These are phyloP conservation scores for Scaptomyza polygonia DNA, from an alignment of 2,888 invertebrate genomes.

Conservation along the genomic window DNA sequence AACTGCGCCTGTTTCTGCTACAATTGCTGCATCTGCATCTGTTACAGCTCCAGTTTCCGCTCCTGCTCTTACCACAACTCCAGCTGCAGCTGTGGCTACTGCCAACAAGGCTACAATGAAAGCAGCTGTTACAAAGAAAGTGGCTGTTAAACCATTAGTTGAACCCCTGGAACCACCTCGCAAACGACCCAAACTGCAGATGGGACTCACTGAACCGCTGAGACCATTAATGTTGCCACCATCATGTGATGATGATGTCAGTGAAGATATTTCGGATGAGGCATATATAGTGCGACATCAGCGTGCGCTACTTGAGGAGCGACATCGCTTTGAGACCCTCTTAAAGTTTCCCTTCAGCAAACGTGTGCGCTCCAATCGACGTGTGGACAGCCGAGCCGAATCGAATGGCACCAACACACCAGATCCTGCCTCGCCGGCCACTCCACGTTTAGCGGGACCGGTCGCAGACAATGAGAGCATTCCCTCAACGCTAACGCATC, in stretches of 20 bases:
- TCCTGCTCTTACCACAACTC: neutral
- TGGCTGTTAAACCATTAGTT: neutral
- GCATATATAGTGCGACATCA: conserved; percentile 90
- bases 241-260: conserved; percentile 80
- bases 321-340: conserved; percentile 87
- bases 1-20: neutral
- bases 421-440: conserved; percentile 88
- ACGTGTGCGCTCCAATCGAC: conserved; percentile 86
- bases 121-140: neutral
- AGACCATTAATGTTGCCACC: neutral
- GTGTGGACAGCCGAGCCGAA: conserved; percentile 88
- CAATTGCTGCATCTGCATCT: neutral
- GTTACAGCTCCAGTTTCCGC: neutral
- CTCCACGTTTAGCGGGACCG: conserved; percentile 74
- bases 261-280: conserved; percentile 92
- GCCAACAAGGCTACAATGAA: neutral
- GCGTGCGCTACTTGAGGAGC: conserved; percentile 88
- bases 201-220: neutral
- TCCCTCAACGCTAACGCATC: conserved; percentile 81
- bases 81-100: neutral
- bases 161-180: conserved; percentile 41
- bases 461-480: conserved; percentile 83
- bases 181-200: conserved; percentile 58
- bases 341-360: conserved; percentile 84
- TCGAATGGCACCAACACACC: conserved; percentile 91